These are phyloP conservation scores for Polyodon spathula DNA, from an alignment of 2,113 vertebrate genomes.

Conservation along the genomic window DNA sequence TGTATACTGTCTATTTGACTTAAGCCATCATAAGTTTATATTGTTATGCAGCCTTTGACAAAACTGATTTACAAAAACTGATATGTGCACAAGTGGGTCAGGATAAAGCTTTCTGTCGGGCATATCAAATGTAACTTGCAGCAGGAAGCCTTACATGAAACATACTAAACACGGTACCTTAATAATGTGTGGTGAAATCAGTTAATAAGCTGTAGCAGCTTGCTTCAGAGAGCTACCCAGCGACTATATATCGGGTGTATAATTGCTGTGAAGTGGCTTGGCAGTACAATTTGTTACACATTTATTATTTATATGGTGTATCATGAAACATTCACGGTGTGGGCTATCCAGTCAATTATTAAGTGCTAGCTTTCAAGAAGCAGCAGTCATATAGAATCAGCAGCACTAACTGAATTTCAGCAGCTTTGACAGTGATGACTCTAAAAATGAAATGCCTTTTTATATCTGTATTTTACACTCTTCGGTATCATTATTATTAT, in stretches of 20 bases:
- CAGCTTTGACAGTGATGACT: constrained; percentile 20
- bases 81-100: no score
- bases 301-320: constrained; percentile 27
- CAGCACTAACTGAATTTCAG: constrained; percentile 32
- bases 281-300: constrained; percentile 25
- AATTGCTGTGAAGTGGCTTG: constrained; percentile 30
- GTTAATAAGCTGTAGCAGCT: constrained; percentile 25
- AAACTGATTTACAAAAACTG: no score
- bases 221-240: constrained; percentile 19
- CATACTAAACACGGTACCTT: constrained; percentile 23
- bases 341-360: constrained; percentile 12
- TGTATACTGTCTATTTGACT: no score
- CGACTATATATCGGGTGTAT: constrained; percentile 23
- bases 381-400: constrained; percentile 40
- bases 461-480: no score
- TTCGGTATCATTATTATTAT: no score
- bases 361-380: constrained; percentile 22
- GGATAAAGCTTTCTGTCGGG: no score
- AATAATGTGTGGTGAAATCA: constrained; percentile 21
- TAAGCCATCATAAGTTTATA: no score
- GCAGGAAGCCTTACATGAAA: no score
- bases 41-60: no score
- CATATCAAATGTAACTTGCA: no score
- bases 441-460: no score
- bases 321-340: constrained; percentile 23